Conservation (phyloP, 2,797 vertebrate species). For the Clarias laeviceps region DNA sequence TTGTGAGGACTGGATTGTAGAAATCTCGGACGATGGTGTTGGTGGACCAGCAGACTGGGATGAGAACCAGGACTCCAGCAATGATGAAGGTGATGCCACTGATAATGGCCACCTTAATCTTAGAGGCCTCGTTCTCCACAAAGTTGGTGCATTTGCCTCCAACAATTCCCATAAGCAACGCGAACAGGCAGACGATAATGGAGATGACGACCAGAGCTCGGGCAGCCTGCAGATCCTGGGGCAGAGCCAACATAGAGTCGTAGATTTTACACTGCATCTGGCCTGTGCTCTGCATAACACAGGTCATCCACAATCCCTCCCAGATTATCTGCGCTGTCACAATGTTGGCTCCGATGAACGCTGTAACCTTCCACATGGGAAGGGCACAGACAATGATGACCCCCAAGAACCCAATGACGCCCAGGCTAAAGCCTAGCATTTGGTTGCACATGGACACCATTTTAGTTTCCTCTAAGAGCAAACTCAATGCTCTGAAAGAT, state of each 20-base stretch:
- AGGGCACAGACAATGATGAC: conserved; percentile 82
- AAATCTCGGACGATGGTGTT: conserved; percentile 87
- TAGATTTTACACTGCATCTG: conserved; percentile 97
- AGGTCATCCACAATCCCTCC: conserved; percentile 97
- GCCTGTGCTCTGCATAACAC: conserved; percentile 92
- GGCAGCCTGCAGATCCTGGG: conserved; percentile 89
- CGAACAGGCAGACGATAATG: conserved; percentile 76
- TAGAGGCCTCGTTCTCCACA: conserved; percentile 74
- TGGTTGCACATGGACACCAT: conserved; percentile 94
- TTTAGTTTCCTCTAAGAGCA: conserved; percentile 14
- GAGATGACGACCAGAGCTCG: conserved; percentile 82
- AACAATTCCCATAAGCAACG: conserved; percentile 74
- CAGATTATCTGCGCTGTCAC: conserved; percentile 90
- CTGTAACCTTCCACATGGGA: conserved; percentile 93
- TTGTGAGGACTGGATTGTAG: conserved; percentile 85
- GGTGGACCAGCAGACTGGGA: conserved; percentile 90
- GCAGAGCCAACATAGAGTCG: conserved; percentile 85
- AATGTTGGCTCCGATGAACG: conserved; percentile 93
- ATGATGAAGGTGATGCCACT: conserved; percentile 81
- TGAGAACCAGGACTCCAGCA: conserved; percentile 78
- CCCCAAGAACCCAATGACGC: conserved; percentile 85
- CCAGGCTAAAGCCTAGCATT: conserved; percentile 85
- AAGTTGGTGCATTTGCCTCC: conserved; percentile 96
- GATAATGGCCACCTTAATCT: conserved; percentile 82
- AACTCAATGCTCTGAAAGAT: background rate